phyloP scores from a whole-genome alignment of 2,113 vertebrate genomes.

The Craseonycteris thonglongyai region DNA sequence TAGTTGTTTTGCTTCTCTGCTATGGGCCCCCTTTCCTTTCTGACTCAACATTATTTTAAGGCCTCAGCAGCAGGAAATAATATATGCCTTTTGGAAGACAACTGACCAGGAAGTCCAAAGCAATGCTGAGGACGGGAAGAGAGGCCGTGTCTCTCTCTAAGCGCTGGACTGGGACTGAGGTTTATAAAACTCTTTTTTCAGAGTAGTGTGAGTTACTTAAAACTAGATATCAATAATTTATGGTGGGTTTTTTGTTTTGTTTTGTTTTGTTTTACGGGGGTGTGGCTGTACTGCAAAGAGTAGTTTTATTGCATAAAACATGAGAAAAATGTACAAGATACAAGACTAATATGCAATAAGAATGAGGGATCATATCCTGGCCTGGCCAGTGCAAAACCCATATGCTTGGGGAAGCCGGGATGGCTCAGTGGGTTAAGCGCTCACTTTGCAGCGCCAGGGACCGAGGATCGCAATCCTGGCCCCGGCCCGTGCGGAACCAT shows the following conservation, averaged over 20 bases:
- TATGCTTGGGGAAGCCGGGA: no score
- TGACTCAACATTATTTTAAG: background rate
- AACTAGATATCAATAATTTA: background rate
- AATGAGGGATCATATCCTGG: no score
- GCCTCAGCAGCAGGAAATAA: background rate
- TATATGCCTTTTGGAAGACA: constrained; percentile 29
- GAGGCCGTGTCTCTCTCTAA: background rate
- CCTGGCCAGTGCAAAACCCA: no score
- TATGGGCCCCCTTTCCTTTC: background rate
- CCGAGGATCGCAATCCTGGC: no score
- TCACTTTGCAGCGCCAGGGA: no score
- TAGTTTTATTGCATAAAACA: background rate
- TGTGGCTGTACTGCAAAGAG: background rate
- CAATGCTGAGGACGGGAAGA: background rate
- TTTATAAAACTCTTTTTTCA: background rate
- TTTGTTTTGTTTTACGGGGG: no score
- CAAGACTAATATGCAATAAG: background rate
- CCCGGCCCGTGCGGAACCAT: no score
- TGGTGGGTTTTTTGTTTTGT: background rate
- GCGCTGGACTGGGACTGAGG: background rate
- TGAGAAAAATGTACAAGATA: background rate
- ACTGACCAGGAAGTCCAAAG: background rate
- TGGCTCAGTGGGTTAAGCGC: no score
- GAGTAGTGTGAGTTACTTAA: background rate
- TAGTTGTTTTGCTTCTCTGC: background rate